These are phyloP conservation scores for Trichosurus vulpecula DNA, from an alignment of 2,797 vertebrate genomes.

Conservation along the genomic window DNA sequence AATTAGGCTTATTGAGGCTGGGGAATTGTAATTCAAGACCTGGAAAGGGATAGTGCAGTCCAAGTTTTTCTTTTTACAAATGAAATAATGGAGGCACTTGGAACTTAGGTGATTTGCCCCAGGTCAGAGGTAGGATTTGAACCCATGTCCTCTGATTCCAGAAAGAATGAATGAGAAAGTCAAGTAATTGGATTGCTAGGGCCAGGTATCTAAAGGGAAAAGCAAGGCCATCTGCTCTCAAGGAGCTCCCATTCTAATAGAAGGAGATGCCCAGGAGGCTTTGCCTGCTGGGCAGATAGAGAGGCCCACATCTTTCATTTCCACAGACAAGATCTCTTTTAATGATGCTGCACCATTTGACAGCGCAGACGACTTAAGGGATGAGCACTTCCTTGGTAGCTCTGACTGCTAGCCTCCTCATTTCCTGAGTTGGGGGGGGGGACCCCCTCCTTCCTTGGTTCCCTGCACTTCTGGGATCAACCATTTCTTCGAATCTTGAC, in stretches of 20 bases:
- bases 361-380: background rate
- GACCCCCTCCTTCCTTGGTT: conserved; percentile 20
- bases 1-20: background rate
- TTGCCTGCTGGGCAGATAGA: no score
- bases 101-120: no score
- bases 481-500: background rate
- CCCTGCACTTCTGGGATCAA: background rate
- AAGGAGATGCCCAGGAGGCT: background rate
- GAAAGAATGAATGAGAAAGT: background rate
- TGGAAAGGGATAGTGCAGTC: background rate
- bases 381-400: no score
- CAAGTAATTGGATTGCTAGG: no score
- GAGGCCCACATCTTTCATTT: background rate
- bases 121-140: background rate
- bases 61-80: background rate
- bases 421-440: background rate
- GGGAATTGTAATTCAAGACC: background rate
- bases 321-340: background rate
- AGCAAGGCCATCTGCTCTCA: background rate
- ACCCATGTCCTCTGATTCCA: background rate
- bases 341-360: background rate
- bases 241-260: background rate
- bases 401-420: background rate
- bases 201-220: background rate
- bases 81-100: no score